Evolutionary conservation across 1,140 invertebrate genomes (phyloP), one percentile per base, ranked within the genome.

Genomic region (Aphaenogaster rudis): DNA sequence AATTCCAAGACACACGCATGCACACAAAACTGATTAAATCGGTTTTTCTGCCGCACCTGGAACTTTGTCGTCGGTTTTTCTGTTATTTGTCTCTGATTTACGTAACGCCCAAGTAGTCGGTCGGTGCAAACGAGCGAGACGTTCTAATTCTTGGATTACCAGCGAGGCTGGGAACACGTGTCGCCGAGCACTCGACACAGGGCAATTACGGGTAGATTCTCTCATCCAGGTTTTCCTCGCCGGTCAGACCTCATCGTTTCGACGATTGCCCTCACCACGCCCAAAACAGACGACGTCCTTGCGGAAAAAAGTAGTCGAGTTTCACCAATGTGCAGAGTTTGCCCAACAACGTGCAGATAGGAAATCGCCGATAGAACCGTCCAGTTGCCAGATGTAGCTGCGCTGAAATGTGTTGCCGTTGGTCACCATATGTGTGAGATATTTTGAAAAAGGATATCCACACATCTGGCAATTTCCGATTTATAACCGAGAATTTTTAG

Each of bases 391-490:
- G 36, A 61, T 52, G 64, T 71, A 59, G 9, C 64, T 45, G 48
- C 36, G 33, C 21, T 17, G n/a, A 42, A 28, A 71, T n/a, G 33
- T 28, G 15, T 54, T 50, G 52, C 36, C 4, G 71, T 57, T 81
- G 66, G 79, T 45, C 69, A 36, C 80, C 80, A 84, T 9, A 76
- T 84, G 80, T 15, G 52, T 13, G 28, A 21, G 4, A 84, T 50
- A 28, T 71, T 81, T 33, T 33, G 48, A 33, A 8, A 71, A 71
- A 71, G 48, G 11, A 39, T 67, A 36, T 15, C 0, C 50, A 9
- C 13, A 3, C 15, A 36, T 50, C 28, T 21, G 28, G 42, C 33
- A 28, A 50, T 21, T 74, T 76, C 15, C 48, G 17, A 74, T 74
- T 72, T 82, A 74, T 21, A 36, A 66, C n/a, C 9, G n/a, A 39